phyloP scores from a whole-genome alignment of 2,888 invertebrate genomes.

The Griposia aprilina region DNA sequence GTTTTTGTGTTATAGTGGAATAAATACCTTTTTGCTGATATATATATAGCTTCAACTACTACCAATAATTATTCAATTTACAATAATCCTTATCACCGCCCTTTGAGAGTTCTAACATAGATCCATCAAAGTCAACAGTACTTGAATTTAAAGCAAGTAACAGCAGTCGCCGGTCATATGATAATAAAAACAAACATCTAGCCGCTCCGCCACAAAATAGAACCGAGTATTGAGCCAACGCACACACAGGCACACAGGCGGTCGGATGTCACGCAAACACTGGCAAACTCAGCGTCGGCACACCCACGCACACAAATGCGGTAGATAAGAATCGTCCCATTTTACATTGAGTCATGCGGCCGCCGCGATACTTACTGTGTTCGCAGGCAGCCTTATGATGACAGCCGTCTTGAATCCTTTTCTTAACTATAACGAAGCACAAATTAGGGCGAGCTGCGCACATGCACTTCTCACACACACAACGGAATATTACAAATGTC shows the following conservation, averaged over 20 bases:
- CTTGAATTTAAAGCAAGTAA: slow-evolving; percentile 74
- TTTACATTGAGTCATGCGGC: slow-evolving; percentile 89
- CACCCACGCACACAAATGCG: slow-evolving; percentile 80
- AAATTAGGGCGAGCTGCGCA: slow-evolving; percentile 82
- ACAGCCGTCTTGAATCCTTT: slow-evolving; percentile 89
- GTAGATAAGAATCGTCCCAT: slow-evolving; percentile 90
- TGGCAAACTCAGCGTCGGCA: slow-evolving; percentile 72
- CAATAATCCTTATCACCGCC: slow-evolving; percentile 30
- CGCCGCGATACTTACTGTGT: slow-evolving; percentile 88
- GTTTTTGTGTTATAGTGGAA: background rate
- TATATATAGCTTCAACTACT: slow-evolving; percentile 6
- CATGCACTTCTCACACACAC: slow-evolving; percentile 83
- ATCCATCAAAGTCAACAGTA: slow-evolving; percentile 44
- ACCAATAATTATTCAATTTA: slow-evolving; percentile 18
- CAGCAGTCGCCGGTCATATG: slow-evolving; percentile 86
- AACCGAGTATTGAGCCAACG: slow-evolving; percentile 90
- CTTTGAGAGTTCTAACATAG: slow-evolving; percentile 23
- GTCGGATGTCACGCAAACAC: slow-evolving; percentile 87
- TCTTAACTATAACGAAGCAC: slow-evolving; percentile 81
- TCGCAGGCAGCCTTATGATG: slow-evolving; percentile 90
- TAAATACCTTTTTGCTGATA: slow-evolving; percentile 10
- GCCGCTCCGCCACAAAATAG: slow-evolving; percentile 88
- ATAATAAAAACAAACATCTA: slow-evolving; percentile 91
- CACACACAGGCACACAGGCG: slow-evolving; percentile 78
- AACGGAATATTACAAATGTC: slow-evolving; percentile 67